A percentile compares a stretch with the other conserved stretches of the same genome.
These are phyloP conservation scores for Nomada ruficornis DNA, from an alignment of 2,888 invertebrate genomes.

Conservation along the genomic window DNA sequence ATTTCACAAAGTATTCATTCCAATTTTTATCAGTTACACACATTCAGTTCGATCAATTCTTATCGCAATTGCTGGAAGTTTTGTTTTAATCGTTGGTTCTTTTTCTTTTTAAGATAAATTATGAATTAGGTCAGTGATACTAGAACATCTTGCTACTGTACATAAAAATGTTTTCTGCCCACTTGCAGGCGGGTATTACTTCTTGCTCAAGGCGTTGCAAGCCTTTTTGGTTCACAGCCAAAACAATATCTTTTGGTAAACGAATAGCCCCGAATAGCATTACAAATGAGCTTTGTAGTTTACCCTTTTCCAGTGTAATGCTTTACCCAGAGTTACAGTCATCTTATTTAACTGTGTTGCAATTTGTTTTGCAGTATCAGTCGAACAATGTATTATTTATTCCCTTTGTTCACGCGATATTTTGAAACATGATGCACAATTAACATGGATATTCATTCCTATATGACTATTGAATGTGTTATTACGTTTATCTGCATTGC, in stretches of 20 bases:
- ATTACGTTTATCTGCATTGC: no score
- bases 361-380: background rate
- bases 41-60: background rate
- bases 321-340: background rate
- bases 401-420: no score
- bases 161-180: background rate
- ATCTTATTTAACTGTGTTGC: background rate
- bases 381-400: background rate
- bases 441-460: no score
- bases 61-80: no score
- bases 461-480: background rate
- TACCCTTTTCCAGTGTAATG: background rate
- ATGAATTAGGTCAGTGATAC: constrained; percentile 1
- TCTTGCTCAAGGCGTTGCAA: background rate
- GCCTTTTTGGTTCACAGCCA: constrained; percentile 30
- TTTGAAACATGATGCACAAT: no score
- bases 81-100: no score
- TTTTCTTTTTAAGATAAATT: background rate
- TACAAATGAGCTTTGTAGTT: constrained; percentile 9
- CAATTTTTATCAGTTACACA: background rate
- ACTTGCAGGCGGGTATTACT: background rate
- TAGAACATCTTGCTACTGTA: background rate
- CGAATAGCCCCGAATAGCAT: constrained; percentile 14
- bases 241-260: constrained; percentile 16
- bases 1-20: background rate